Percentiles rank a stretch among this genome's conserved stretches.
These are phyloP conservation scores for Chalcis sispes DNA, from an alignment of 2,888 invertebrate genomes.

Conservation along the genomic window DNA sequence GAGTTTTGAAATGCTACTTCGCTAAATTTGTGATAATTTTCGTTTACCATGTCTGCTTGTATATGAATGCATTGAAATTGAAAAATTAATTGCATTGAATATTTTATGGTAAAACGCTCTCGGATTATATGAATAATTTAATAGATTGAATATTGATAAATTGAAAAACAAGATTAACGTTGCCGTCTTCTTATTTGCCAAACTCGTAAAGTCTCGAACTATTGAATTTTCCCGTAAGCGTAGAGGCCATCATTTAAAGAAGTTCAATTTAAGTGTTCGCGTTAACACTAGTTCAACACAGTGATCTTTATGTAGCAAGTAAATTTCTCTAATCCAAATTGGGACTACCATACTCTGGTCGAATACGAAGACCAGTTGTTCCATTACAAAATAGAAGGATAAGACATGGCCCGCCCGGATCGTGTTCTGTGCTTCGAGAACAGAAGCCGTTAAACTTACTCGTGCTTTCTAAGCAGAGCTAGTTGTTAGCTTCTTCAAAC, in stretches of 20 bases:
- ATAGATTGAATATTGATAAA: too few species aligned
- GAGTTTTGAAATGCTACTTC: too few species aligned
- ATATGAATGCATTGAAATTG: too few species aligned
- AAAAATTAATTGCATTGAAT: too few species aligned
- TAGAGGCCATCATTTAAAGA: background rate
- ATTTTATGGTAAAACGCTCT: too few species aligned
- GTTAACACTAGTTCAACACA: background rate
- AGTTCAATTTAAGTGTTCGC: conserved; percentile 1
- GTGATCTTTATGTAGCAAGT: conserved; percentile 2
- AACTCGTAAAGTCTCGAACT: too few species aligned
- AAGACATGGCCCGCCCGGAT: conserved; percentile 11
- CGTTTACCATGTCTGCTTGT: too few species aligned
- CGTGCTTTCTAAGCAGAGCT: conserved; percentile 22
- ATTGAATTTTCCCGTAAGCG: background rate
- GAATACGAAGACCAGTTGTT: conserved; percentile 10
- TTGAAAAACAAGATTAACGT: too few species aligned
- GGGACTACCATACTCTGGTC: background rate
- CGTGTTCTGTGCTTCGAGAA: conserved; percentile 21
- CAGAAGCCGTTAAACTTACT: conserved; percentile 42
- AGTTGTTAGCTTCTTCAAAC: conserved; percentile 19
- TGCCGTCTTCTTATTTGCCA: too few species aligned
- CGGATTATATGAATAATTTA: too few species aligned
- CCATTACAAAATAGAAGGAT: conserved; percentile 15
- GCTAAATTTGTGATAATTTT: too few species aligned
- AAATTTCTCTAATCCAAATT: conserved; percentile 15